Conservation (phyloP, 2,888 invertebrate species). For the Erannis defoliaria region DNA sequence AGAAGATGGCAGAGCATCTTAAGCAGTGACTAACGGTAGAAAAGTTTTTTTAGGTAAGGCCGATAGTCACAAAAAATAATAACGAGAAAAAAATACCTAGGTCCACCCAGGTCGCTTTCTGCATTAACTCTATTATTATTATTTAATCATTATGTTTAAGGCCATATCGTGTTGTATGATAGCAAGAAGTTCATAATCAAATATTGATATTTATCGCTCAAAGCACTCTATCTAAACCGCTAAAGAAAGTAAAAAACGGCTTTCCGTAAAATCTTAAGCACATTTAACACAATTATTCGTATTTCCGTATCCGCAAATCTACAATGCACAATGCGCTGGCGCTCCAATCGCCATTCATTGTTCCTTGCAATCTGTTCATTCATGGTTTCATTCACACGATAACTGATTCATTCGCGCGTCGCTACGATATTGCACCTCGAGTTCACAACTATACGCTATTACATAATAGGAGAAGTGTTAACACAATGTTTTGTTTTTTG, state of each 20-base stretch:
- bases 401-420: constrained; percentile 27
- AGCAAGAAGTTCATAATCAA: too few relatives aligned
- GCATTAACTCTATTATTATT: too few relatives aligned
- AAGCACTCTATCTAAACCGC: neutral
- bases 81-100: too few relatives aligned
- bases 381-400: constrained; percentile 27
- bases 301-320: constrained; percentile 24
- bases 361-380: constrained; percentile 31
- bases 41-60: too few relatives aligned
- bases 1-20: too few relatives aligned
- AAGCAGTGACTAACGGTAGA: too few relatives aligned
- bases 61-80: too few relatives aligned
- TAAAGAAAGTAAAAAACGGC: neutral
- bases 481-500: neutral
- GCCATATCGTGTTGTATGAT: too few relatives aligned
- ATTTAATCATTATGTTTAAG: too few relatives aligned
- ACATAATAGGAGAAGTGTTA: neutral
- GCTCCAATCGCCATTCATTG: constrained; percentile 15
- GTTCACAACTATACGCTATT: constrained; percentile 19
- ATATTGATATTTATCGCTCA: neutral
- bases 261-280: neutral
- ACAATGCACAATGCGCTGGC: constrained; percentile 26
- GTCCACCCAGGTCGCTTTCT: too few relatives aligned
- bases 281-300: constrained; percentile 26
- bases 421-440: constrained; percentile 22